phyloP scores from a whole-genome alignment of 1,140 invertebrate genomes.

The Solenopsis invicta region DNA sequence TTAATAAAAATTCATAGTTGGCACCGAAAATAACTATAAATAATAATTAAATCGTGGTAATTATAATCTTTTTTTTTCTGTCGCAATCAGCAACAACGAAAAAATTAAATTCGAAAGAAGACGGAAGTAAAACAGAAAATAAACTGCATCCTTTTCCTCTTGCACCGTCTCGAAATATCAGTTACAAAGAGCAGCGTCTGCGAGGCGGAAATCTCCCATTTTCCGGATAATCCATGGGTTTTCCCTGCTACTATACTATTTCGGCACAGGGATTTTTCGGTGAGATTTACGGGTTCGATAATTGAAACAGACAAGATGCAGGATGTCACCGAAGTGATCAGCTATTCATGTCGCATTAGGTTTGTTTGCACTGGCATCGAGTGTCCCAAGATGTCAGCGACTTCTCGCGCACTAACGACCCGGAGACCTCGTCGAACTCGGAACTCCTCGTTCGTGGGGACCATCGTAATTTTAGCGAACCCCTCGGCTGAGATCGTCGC shows the following conservation, averaged over 20 bases:
- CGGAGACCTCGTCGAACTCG: background rate
- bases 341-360: slow-evolving; percentile 58
- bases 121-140: background rate
- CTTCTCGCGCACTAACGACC: slow-evolving; percentile 48
- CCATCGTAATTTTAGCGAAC: background rate
- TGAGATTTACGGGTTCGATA: slow-evolving; percentile 70
- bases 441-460: background rate
- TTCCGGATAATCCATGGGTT: slow-evolving; percentile 47
- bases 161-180: background rate
- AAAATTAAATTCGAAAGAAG: background rate
- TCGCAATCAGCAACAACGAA: background rate
- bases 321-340: slow-evolving; percentile 38
- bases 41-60: too few relatives aligned
- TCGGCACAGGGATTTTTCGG: slow-evolving; percentile 27
- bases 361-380: slow-evolving; percentile 66
- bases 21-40: too few relatives aligned
- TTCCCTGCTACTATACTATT: slow-evolving; percentile 70
- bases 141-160: background rate
- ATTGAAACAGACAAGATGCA: slow-evolving; percentile 76
- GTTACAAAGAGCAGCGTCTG: slow-evolving; percentile 7
- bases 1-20: too few relatives aligned
- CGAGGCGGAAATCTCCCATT: background rate
- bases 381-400: slow-evolving; percentile 61
- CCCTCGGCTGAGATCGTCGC: background rate
- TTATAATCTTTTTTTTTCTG: too few relatives aligned